Base-by-base conservation (phyloP, 2,797 vertebrate genomes). In the Falco berigora region DNA sequence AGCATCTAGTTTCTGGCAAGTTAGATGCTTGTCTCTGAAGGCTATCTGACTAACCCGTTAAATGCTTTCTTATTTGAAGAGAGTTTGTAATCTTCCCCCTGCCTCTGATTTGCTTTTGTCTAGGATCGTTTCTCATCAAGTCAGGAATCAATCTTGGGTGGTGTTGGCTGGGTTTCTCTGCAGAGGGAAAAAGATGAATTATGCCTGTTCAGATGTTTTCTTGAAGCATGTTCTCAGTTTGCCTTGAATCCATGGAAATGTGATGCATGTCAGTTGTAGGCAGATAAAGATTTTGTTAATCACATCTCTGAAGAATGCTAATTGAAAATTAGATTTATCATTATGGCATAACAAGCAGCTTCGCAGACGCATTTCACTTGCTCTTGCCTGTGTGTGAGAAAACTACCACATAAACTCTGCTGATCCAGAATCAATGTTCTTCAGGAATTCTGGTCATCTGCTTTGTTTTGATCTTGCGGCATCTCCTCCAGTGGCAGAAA, bases 161-260 rank as follows among this genome's bases (percentile, higher is more conserved):
- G 66, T 2, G 0, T 46, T 82, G 63, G 12, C 62, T 73, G 38
- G 20, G 5, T 76, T 92, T 90, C 64, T 91, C 10, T 73, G 61
- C 55, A 40, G 61, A 90, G 61, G 56, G 42, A 88, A 76, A 80
- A 73, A 69, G 74, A 85, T 42, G 30, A 83, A 61, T 92, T 71
- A 56, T 1, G 1, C 36, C 23, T 2, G 0, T 85, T 94, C 36
- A 44, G 2, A 71, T 92, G 64, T 92, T 94, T 94, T 71, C 71
- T 69, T 73, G n/a, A 91, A 88, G 62, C 7, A 56, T 77, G 87
- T 94, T 86, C 36, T 88, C 78, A 86, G 77, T 87, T 94, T 94
- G 75, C 78, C 63, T 77, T 75, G 94, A 86, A 88, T 93, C 88
- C 69, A 42, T 88, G 82, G 79, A 68, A 93, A 71, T 90, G 68